Conservation (phyloP, 2,797 vertebrate species). For the Labroides dimidiatus region DNA sequence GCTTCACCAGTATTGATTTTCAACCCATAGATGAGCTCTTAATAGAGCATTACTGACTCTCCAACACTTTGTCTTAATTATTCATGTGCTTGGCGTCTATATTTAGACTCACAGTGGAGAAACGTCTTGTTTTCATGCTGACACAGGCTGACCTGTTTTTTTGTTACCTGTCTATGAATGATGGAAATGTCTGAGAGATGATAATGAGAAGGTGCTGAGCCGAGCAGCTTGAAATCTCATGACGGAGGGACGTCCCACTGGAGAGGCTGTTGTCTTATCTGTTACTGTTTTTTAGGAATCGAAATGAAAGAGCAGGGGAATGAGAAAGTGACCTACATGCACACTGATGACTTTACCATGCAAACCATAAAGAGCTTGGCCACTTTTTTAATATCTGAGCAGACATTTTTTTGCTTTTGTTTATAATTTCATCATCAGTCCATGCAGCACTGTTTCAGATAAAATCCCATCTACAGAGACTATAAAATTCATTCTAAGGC, state of each 20-base stretch:
- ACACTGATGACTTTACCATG: neutral
- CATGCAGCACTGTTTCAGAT: neutral
- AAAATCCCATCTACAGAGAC: neutral
- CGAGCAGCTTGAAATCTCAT: constrained; percentile 23
- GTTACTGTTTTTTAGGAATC: neutral
- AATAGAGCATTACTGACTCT: constrained; percentile 45
- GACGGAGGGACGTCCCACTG: constrained; percentile 34
- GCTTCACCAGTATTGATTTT: constrained; percentile 59
- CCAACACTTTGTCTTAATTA: constrained; percentile 50
- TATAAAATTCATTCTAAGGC: neutral
- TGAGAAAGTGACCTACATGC: constrained; percentile 2
- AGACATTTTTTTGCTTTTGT: neutral
- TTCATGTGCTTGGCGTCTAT: constrained; percentile 51
- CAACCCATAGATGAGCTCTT: constrained; percentile 28
- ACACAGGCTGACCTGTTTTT: constrained; percentile 17
- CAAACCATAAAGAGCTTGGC: neutral
- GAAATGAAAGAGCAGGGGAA: constrained; percentile 15
- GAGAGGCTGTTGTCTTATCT: constrained; percentile 10
- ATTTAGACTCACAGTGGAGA: constrained; percentile 36
- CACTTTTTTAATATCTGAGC: neutral
- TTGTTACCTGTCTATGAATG: constrained; percentile 40
- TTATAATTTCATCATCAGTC: neutral
- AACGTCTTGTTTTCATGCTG: constrained; percentile 38
- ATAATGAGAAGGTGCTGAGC: constrained; percentile 28
- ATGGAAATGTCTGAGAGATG: constrained; percentile 18